Evolutionary conservation across 2,113 vertebrate species (phyloP).

Genomic region (Vulpes lagopus): DNA sequence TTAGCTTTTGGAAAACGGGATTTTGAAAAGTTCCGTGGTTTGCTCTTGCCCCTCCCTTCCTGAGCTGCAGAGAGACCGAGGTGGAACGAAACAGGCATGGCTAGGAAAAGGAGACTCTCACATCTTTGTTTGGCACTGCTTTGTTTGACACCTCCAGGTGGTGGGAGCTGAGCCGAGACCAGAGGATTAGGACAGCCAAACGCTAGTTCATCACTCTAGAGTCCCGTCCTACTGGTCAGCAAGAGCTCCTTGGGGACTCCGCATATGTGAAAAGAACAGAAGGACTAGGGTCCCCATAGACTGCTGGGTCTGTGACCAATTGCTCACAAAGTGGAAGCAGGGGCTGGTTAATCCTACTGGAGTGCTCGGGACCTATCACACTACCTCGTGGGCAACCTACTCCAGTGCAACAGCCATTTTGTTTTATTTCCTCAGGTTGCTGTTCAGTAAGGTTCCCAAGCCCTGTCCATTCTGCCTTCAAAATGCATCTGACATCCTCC

Average conservation of each 20-base stretch:
- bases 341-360: neutral
- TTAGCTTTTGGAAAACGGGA: conserved; percentile 81
- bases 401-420: neutral
- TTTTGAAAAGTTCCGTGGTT: conserved; percentile 78
- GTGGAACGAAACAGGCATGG: conserved; percentile 65
- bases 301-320: conserved; percentile 65
- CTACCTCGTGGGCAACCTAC: neutral
- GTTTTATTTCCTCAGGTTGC: neutral
- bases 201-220: conserved; percentile 22
- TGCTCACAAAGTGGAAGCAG: neutral
- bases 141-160: conserved; percentile 81
- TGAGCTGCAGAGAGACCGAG: conserved; percentile 61
- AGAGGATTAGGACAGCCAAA: conserved; percentile 59
- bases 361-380: neutral
- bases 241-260: conserved; percentile 15
- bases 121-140: conserved; percentile 64
- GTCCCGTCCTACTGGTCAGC: conserved; percentile 10
- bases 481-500: neutral
- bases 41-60: conserved; percentile 40
- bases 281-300: conserved; percentile 24
- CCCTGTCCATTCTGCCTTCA: conserved; percentile 31
- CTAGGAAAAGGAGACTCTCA: conserved; percentile 53
- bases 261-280: conserved; percentile 56
- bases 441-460: neutral
- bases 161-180: conserved; percentile 45